Evolutionary conservation across 1,140 invertebrate genomes (phyloP).

Genomic region (Polypedilum pembai): DNA sequence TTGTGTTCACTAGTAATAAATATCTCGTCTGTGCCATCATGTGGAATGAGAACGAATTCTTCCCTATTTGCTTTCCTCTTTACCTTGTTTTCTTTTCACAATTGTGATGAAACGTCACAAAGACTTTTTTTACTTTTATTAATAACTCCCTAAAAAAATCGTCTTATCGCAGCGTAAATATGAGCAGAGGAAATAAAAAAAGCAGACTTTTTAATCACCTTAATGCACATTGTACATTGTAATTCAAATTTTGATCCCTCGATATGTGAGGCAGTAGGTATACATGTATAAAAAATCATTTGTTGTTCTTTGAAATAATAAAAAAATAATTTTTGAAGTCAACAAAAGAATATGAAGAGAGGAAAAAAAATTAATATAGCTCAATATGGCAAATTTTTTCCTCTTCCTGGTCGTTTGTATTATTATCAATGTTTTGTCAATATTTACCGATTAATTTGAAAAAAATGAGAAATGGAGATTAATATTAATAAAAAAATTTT

Average conservation of each 20-base stretch:
- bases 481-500: too few relatives aligned
- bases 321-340: slow-evolving; percentile 4
- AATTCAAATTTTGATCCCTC: background rate
- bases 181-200: background rate
- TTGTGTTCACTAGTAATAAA: slow-evolving; percentile 23
- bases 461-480: too few relatives aligned
- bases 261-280: background rate
- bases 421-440: background rate
- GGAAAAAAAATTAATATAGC: too few relatives aligned
- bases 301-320: slow-evolving; percentile 2
- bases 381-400: background rate
- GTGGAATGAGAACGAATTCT: slow-evolving; percentile 19
- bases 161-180: background rate
- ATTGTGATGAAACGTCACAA: background rate
- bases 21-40: slow-evolving; percentile 15
- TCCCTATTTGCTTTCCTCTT: background rate
- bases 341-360: background rate
- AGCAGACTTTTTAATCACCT: slow-evolving; percentile 28
- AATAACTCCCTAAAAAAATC: background rate
- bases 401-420: background rate
- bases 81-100: background rate
- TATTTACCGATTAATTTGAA: background rate
- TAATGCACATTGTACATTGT: slow-evolving; percentile 9
- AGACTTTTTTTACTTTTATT: background rate
- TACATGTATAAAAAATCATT: background rate